Evolutionary conservation across 2,888 invertebrate species (phyloP), one percentile per base, ranked within the genome.

Genomic region (Gari tellinella): DNA sequence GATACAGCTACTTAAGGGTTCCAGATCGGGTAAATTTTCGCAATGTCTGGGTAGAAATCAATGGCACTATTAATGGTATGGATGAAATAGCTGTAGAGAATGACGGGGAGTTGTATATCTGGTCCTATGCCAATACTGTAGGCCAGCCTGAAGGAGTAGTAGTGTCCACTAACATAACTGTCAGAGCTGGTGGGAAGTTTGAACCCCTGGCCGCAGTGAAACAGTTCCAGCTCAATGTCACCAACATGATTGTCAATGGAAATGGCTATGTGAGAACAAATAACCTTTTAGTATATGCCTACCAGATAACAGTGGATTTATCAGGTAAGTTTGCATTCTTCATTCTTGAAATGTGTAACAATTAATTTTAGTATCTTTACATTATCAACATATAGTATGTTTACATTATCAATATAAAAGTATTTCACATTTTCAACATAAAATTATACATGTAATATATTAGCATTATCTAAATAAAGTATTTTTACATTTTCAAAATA

Each of bases 211-310:
- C 81, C 4, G 81, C 63, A 1, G 81, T 64, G 0, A 49, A 57
- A 10, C 63, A 61, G 55, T 78, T 86, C 61, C 73, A 63, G 5
- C 49, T 85, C 38, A 60, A 60, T 31, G 67, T 74, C 14, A 74
- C 72, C 2, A 43, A 69, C 15, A 31, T 87, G n/a, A 55, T 70
- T 48, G 81, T 88, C 48, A 87, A 87, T 60, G 87, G 85, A 12
- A 80, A 81, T 26, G 88, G 88, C n/a, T 80, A 79, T 58, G 55
- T 88, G 21, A 67, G 84, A 31, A 86, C 86, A 4, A 87, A 88
- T 31, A 55, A 80, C 19, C 70, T 87, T 38, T n/a, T 61, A 8
- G 52, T 88, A 21, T 45, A 56, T 38, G 76, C 85, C 21, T 65
- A 68, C 25, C 86, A 88, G 66, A 64, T 88, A 21, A 86, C 84